Evolutionary conservation across 2,888 invertebrate genomes (phyloP).

Genomic region (Eubasilissa splendida): DNA sequence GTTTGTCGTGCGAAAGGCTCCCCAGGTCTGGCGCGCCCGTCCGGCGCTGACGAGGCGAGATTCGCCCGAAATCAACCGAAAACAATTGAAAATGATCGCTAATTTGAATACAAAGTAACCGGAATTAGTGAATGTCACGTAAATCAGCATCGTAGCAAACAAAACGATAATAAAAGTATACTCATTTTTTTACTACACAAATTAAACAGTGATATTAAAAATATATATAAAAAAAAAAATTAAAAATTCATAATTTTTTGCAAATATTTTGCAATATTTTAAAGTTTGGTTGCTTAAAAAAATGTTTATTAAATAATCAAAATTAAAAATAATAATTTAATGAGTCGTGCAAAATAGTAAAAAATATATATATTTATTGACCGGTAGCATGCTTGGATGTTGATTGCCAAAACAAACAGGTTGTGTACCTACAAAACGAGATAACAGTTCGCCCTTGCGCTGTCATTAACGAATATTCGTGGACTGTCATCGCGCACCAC

Average conservation of each 20-base stretch:
- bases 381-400: not conserved
- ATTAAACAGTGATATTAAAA: not conserved
- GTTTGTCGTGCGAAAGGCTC: not conserved
- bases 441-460: slow-evolving; percentile 38
- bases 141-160: not conserved
- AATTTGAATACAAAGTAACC: not conserved
- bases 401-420: slow-evolving; percentile 7
- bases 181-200: too few species aligned
- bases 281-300: not conserved
- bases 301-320: not conserved
- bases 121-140: not conserved
- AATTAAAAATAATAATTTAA: not conserved
- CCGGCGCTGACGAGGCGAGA: not conserved
- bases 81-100: not conserved
- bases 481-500: not conserved
- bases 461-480: slow-evolving; percentile 33
- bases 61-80: not conserved
- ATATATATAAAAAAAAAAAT: not conserved
- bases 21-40: not conserved
- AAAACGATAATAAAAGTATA: not conserved
- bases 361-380: not conserved
- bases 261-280: not conserved
- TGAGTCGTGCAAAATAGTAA: not conserved
- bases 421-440: too few species aligned
- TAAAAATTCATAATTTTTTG: not conserved